Conservation (phyloP, 2,888 invertebrate species). For the Orthonychiurus folsomi region DNA sequence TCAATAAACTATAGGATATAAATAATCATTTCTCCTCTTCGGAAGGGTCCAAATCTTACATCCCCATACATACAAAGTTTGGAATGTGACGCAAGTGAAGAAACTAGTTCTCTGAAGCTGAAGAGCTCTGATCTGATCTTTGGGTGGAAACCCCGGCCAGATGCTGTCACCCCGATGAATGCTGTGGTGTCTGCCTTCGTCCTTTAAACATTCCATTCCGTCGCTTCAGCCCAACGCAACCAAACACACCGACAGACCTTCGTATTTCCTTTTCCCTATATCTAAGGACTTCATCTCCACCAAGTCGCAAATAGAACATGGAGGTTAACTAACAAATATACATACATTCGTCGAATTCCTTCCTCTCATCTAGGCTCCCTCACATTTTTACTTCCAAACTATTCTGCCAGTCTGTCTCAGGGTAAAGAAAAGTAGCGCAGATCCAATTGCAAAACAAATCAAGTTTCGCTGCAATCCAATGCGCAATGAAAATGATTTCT, state of each 20-base stretch:
- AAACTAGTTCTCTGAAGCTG: conserved; percentile 1
- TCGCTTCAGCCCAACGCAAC: not conserved
- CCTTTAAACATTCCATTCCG: not conserved
- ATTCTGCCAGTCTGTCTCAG: too few species aligned
- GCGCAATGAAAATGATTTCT: too few species aligned
- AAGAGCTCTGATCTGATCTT: not conserved
- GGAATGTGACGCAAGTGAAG: conserved; percentile 14
- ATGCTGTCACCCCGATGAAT: conserved; percentile 1
- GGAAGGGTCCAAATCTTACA: not conserved
- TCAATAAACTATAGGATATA: conserved; percentile 1
- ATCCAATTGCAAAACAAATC: not conserved
- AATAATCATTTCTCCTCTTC: conserved; percentile 1
- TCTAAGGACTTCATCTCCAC: not conserved
- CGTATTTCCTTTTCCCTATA: not conserved
- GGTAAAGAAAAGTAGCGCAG: not conserved
- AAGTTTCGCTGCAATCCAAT: too few species aligned
- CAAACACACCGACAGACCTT: not conserved
- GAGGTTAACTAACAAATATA: not conserved
- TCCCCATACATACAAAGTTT: not conserved
- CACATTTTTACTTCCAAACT: not conserved
- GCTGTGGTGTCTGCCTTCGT: not conserved
- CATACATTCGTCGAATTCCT: not conserved
- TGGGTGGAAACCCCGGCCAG: not conserved
- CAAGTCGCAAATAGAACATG: not conserved
- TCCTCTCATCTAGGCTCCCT: not conserved